Base-by-base conservation (phyloP, 2,888 invertebrate species). In the Rotaria sp. region DNA sequence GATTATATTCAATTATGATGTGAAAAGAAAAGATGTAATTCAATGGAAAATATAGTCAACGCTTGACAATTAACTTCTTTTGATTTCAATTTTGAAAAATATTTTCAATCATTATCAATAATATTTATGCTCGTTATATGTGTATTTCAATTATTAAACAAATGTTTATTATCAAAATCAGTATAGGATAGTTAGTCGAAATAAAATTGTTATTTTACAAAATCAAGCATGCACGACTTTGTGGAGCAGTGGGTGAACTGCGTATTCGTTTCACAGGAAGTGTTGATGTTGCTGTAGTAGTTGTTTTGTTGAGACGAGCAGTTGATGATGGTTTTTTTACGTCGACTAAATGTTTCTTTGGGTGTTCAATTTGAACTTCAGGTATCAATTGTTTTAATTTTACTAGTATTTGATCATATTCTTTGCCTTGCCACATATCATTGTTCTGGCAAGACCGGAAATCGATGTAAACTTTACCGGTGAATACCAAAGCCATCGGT, bases 401-500 rank as follows among this genome's bases (percentile, higher is more conserved):
- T 21, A 26, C 21, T 35, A 74, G 21, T 21, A 74, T 13, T 35
- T 11, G 13, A n/a, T 74, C 74, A 10, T 38, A 74, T 15, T 74
- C 38, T 74, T 74, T 74, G 2, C 74, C 38, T n/a, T n/a, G n/a
- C 74, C 74, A 74, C 5, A 15, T n/a, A 4, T 35, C 18, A 3
- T 15, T 11, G n/a, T 13, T 74, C 38, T n/a, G 15, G 2, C 21
- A 1, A 11, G 3, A 5, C 0, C 38, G 21, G 55, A 89, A 89
- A 87, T 90, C 88, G 24, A 90, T 89, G 87, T 89, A 90, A 2
- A 89, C 87, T 13, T 90, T 87, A 86, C 89, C 89, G 35, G 90
- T 89, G 85, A 90, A 89, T 11, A 89, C 88, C 89, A 90, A 89
- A 86, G 89, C 88, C 90, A 90, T 90, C 38, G 90, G 90, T 30